phyloP scores from a whole-genome alignment of 2,797 vertebrate species.

The Eutrigla gurnardus region DNA sequence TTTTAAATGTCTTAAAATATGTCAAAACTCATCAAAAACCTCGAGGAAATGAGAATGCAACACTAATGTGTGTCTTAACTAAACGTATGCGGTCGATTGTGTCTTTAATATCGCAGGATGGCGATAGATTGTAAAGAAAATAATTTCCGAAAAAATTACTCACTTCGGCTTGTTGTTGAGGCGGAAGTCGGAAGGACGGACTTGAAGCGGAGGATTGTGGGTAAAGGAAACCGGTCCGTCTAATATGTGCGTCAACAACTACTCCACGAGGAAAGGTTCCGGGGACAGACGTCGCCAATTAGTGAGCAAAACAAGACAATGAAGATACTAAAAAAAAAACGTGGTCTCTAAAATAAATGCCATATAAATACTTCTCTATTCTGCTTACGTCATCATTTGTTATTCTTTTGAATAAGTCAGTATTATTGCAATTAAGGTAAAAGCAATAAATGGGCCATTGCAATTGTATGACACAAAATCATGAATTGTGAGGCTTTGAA shows the following conservation, averaged over 20 bases:
- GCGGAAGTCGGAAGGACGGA: constrained; percentile 82
- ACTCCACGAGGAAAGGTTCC: constrained; percentile 6
- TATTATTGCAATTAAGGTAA: background rate
- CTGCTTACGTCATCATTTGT: background rate
- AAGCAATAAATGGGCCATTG: background rate
- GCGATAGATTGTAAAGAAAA: constrained; percentile 55
- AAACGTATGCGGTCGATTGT: rapidly evolving
- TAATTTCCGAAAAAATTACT: constrained; percentile 41
- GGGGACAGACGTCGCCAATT: background rate
- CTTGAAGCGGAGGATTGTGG: constrained; percentile 46
- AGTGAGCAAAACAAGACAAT: too few relatives aligned
- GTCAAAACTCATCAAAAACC: background rate
- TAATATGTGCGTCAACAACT: constrained; percentile 26
- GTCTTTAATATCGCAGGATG: constrained; percentile 56
- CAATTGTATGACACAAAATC: background rate
- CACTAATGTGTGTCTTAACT: background rate
- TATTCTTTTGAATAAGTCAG: background rate
- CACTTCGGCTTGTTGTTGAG: constrained; percentile 68
- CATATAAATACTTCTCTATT: background rate
- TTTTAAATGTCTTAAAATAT: background rate
- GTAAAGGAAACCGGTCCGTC: constrained; percentile 74
- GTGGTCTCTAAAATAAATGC: too few relatives aligned
- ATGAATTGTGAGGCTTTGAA: background rate
- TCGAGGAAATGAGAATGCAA: rapidly evolving
- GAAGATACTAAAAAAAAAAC: too few relatives aligned